Conservation (phyloP, 2,113 vertebrate species). For the Loxodonta africana region DNA sequence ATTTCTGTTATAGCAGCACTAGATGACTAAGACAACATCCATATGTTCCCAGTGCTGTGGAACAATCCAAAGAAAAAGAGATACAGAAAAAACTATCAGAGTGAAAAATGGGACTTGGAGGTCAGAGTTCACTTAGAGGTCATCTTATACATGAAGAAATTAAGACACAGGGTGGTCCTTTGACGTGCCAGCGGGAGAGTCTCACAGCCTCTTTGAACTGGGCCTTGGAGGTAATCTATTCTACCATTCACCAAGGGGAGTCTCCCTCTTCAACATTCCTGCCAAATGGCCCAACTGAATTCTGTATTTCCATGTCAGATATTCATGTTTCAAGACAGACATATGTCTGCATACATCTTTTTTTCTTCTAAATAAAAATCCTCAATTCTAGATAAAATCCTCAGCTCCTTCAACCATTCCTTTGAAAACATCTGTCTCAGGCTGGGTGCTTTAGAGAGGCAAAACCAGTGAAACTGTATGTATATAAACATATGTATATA, state of each 20-base stretch:
- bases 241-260: background rate
- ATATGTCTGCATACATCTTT: background rate
- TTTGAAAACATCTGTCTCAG: background rate
- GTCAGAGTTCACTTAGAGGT: background rate
- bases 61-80: background rate
- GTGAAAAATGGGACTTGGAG: background rate
- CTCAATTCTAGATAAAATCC: background rate
- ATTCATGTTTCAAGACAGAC: background rate
- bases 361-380: background rate
- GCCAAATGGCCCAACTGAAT: background rate
- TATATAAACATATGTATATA: too few species aligned
- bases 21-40: too few species aligned
- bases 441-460: background rate
- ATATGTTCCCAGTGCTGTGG: background rate
- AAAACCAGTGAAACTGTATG: background rate
- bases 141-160: background rate
- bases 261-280: background rate
- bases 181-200: background rate
- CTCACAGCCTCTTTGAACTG: background rate
- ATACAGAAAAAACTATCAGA: background rate
- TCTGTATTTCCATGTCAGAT: background rate
- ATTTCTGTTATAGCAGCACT: too few species aligned
- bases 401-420: background rate
- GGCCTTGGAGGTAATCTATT: background rate
- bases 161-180: background rate